Evolutionary conservation across 2,888 invertebrate species (phyloP).

Genomic region (Altica lythri): DNA sequence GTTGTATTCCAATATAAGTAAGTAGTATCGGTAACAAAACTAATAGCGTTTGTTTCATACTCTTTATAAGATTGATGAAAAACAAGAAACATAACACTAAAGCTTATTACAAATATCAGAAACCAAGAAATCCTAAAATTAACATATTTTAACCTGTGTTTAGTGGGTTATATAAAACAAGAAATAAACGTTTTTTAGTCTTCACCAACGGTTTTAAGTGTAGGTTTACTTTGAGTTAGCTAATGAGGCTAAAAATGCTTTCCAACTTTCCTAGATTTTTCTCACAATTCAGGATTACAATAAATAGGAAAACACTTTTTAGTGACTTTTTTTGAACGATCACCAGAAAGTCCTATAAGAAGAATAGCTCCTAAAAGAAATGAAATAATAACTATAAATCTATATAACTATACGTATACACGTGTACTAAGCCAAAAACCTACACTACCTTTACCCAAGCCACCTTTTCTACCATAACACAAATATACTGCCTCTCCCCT

Average conservation of each 20-base stretch:
- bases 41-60: slow-evolving; percentile 59
- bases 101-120: slow-evolving; percentile 57
- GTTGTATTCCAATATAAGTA: slow-evolving; percentile 67
- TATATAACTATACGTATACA: too few relatives aligned
- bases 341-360: too few relatives aligned
- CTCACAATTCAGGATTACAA: too few relatives aligned
- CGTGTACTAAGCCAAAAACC: too few relatives aligned
- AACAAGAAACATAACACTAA: slow-evolving; percentile 57
- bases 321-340: too few relatives aligned
- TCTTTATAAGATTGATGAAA: slow-evolving; percentile 61
- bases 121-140: slow-evolving; percentile 62
- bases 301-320: too few relatives aligned
- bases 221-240: background rate
- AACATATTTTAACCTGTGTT: background rate
- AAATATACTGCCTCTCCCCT: too few relatives aligned
- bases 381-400: too few relatives aligned
- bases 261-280: background rate
- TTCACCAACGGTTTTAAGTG: background rate
- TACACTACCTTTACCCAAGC: too few relatives aligned
- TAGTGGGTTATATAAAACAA: too few relatives aligned
- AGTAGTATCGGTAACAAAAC: slow-evolving; percentile 61
- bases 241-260: background rate
- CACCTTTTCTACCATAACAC: too few relatives aligned
- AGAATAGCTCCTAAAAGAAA: too few relatives aligned
- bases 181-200: background rate